Conservation (phyloP, 2,888 invertebrate species). For the Entomobrya multifasciata region DNA sequence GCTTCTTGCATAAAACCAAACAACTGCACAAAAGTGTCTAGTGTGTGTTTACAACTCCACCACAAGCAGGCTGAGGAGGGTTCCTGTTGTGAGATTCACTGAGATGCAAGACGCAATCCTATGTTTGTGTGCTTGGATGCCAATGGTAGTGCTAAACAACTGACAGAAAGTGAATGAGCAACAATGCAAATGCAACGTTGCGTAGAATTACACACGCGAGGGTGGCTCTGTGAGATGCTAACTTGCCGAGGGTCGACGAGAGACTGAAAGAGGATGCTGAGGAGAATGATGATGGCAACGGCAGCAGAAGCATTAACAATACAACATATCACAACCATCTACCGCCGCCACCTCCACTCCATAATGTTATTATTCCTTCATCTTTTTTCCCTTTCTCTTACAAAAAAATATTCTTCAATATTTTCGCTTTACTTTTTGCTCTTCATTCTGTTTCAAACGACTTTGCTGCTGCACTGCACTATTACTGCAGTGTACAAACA, state of each 20-base stretch:
- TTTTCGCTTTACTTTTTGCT: not conserved
- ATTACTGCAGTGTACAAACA: conserved; percentile 2
- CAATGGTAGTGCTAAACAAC: conserved; percentile 13
- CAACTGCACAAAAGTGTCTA: not conserved
- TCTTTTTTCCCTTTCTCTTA: conserved; percentile 35
- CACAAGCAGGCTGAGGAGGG: no score
- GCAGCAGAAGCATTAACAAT: conserved; percentile 33
- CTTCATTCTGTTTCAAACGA: conserved; percentile 7
- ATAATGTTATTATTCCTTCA: conserved; percentile 21
- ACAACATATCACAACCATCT: not conserved
- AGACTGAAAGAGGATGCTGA: conserved; percentile 67
- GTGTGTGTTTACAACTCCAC: no score
- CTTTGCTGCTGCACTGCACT: conserved; percentile 27
- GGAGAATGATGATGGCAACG: conserved; percentile 57
- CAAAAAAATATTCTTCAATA: conserved; percentile 12
- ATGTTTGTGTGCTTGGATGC: conserved; percentile 10
- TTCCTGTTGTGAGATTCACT: no score
- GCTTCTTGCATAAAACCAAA: not conserved
- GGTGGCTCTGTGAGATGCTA: conserved; percentile 51
- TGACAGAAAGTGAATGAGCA: conserved; percentile 40
- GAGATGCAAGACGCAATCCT: no score
- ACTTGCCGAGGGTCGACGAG: conserved; percentile 67
- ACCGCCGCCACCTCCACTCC: conserved; percentile 11
- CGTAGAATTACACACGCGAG: conserved; percentile 18
- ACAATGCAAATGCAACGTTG: not conserved